These are phyloP conservation scores for Thaleichthys pacificus DNA, from an alignment of 2,797 vertebrate genomes.

Conservation along the genomic window DNA sequence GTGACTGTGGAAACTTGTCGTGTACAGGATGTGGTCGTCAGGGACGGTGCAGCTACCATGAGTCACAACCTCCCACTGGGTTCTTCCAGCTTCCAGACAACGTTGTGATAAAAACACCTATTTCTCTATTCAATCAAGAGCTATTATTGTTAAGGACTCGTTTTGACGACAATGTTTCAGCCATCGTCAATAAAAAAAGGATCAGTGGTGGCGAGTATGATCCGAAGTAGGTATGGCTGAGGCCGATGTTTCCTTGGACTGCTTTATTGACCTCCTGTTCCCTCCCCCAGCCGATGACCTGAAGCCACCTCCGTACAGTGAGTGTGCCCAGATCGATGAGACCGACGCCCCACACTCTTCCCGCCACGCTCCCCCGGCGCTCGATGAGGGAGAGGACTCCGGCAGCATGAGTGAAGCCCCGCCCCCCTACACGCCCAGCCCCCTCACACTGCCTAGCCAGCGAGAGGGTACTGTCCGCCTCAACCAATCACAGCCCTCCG, in stretches of 20 bases:
- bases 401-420: slow-evolving; percentile 74
- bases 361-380: slow-evolving; percentile 51
- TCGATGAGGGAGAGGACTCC: slow-evolving; percentile 66
- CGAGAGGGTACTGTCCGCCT: slow-evolving; percentile 42
- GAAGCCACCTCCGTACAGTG: slow-evolving; percentile 85
- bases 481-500: slow-evolving; percentile 48
- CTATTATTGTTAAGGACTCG: too few species aligned
- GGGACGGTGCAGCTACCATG: not conserved
- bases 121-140: too few species aligned
- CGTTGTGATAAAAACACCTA: not conserved
- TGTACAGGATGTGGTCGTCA: too few species aligned
- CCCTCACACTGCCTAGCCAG: slow-evolving; percentile 36
- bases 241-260: not conserved
- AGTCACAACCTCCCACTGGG: not conserved
- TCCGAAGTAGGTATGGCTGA: not conserved
- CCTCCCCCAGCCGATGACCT: slow-evolving; percentile 72
- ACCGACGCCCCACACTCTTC: slow-evolving; percentile 39
- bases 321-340: slow-evolving; percentile 65
- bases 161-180: too few species aligned
- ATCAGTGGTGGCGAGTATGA: too few species aligned
- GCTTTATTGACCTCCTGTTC: not conserved
- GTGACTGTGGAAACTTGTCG: too few species aligned
- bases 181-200: too few species aligned
- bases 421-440: slow-evolving; percentile 77
- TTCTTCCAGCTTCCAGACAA: not conserved